Percentiles rank a stretch among this genome's conserved stretches.
Evolutionary conservation across 2,888 invertebrate species (phyloP).

Genomic region (Lochmaea crataegi): DNA sequence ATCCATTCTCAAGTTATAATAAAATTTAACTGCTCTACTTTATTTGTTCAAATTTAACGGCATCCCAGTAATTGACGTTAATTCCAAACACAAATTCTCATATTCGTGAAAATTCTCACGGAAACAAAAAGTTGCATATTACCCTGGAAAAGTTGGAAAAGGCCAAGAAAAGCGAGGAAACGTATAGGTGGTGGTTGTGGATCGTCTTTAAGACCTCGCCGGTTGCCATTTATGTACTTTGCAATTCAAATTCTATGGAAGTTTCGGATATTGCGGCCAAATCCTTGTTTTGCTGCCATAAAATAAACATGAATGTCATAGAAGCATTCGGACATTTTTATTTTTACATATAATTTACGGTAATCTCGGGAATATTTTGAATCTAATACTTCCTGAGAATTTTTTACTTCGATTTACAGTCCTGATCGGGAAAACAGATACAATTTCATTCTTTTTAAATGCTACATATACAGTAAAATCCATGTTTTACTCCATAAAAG

Average conservation of each 20-base stretch:
- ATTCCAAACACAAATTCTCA: constrained; percentile 27
- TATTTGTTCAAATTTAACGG: constrained; percentile 9
- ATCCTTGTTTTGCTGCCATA: constrained; percentile 54
- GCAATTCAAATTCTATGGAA: constrained; percentile 42
- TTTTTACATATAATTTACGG: constrained; percentile 35
- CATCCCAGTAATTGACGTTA: constrained; percentile 5
- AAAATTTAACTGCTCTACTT: not conserved
- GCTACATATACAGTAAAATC: no score
- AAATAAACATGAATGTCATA: constrained; percentile 58
- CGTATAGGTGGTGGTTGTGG: constrained; percentile 23
- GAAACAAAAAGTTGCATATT: constrained; percentile 20
- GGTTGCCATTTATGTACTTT: constrained; percentile 35
- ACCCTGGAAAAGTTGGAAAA: constrained; percentile 19
- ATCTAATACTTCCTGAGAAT: not conserved
- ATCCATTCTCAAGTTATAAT: not conserved
- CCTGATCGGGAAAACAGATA: not conserved
- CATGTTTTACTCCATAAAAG: no score
- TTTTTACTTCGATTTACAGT: not conserved
- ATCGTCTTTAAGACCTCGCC: constrained; percentile 35
- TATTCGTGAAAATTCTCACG: constrained; percentile 15
- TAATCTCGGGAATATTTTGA: not conserved
- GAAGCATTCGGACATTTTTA: constrained; percentile 50
- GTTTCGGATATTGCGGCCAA: constrained; percentile 38
- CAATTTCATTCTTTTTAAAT: no score
- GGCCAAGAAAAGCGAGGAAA: constrained; percentile 19